Evolutionary conservation across 2,113 vertebrate genomes (phyloP).

Genomic region (Rhabdomys dilectus): DNA sequence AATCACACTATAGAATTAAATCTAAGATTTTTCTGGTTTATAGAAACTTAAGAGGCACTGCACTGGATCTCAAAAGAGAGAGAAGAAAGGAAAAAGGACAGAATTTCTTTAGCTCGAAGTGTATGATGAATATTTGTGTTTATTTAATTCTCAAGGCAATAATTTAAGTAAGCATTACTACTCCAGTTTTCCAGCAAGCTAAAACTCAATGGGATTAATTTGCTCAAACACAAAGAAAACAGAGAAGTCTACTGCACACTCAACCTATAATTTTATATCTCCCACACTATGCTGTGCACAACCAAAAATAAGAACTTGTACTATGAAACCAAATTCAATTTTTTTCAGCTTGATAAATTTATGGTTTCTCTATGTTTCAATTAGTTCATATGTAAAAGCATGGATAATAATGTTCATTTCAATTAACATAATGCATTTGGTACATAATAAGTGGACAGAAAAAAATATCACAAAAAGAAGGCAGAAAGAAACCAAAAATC

Average conservation of each 20-base stretch:
- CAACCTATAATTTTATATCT: not conserved
- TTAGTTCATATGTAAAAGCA: not conserved
- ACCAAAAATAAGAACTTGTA: not conserved
- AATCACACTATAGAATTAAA: not conserved
- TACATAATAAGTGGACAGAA: not conserved
- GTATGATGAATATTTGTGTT: slow-evolving; percentile 9
- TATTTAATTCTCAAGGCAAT: slow-evolving; percentile 28
- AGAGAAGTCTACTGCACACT: slow-evolving; percentile 15
- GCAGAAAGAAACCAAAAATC: not conserved
- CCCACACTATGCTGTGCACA: not conserved
- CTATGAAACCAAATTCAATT: not conserved
- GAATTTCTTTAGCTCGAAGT: not conserved
- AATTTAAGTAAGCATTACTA: slow-evolving; percentile 31
- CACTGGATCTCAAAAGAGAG: not conserved
- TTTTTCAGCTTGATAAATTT: not conserved
- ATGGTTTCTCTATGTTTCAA: slow-evolving; percentile 3
- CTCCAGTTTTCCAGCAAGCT: slow-evolving; percentile 29
- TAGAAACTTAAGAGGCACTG: not conserved
- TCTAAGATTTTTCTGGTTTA: not conserved
- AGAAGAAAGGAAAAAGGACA: not conserved
- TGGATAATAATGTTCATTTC: not conserved
- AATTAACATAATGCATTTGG: not conserved
- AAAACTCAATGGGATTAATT: slow-evolving; percentile 57
- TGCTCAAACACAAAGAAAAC: slow-evolving; percentile 30
- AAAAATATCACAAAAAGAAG: not conserved